These are phyloP conservation scores for Turritopsis dohrnii DNA, from an alignment of 30 jellyfish, hydroid and myxozoan genomes.

Conservation along the genomic window DNA sequence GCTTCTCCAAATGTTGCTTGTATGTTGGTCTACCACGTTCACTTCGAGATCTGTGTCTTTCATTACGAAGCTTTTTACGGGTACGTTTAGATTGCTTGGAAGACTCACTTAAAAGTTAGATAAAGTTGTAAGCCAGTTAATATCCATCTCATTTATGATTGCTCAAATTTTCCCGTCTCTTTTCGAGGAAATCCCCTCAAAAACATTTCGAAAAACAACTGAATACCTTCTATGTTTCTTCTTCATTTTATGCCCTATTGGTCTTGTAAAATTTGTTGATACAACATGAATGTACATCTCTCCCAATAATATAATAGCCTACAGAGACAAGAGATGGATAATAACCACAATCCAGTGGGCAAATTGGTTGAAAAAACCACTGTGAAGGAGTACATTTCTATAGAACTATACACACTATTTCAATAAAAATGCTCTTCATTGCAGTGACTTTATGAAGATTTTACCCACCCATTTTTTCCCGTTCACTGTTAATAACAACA, in stretches of 20 bases:
- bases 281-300: constrained; percentile 86
- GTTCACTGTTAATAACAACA: background rate
- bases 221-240: constrained; percentile 51
- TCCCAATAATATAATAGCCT: constrained; percentile 78
- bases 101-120: background rate
- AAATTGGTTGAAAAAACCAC: too few relatives aligned
- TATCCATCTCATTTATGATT: too few relatives aligned
- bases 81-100: background rate
- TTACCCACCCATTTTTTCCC: too few relatives aligned
- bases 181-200: background rate
- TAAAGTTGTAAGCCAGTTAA: too few relatives aligned
- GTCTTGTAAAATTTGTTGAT: constrained; percentile 84
- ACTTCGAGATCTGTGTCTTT: background rate
- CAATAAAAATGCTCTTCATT: too few relatives aligned
- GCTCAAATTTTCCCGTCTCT: background rate
- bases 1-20: constrained; percentile 4
- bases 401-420: background rate
- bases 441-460: too few relatives aligned
- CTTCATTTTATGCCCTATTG: constrained; percentile 62
- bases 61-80: background rate
- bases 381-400: too few relatives aligned
- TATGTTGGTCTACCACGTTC: background rate
- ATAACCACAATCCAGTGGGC: too few relatives aligned
- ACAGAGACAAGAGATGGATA: background rate
- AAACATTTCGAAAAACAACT: background rate